Evolutionary conservation across 1,140 invertebrate genomes (phyloP).

Genomic region (Drosophila novamexicana): DNA sequence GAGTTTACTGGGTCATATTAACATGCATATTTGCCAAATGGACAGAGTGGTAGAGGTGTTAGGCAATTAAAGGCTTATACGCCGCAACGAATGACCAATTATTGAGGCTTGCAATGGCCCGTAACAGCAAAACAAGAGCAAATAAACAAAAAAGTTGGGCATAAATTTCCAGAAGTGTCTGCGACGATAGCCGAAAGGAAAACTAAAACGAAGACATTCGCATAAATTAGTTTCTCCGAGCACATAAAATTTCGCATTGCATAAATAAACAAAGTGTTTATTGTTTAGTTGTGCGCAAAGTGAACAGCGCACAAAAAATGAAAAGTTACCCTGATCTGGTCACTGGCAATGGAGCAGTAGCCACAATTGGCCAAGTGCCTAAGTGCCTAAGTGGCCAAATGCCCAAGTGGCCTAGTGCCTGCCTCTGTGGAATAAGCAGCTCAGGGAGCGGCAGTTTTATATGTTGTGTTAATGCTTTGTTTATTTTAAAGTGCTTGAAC

Average conservation of each 20-base stretch:
- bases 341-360: slow-evolving; percentile 45
- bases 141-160: slow-evolving; percentile 33
- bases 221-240: slow-evolving; percentile 53
- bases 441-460: neutral
- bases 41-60: neutral
- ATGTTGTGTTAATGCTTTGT: slow-evolving; percentile 12
- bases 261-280: slow-evolving; percentile 73
- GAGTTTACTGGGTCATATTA: neutral
- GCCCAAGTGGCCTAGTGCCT: slow-evolving; percentile 47
- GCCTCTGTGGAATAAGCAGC: neutral
- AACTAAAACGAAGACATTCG: slow-evolving; percentile 47
- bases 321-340: slow-evolving; percentile 36
- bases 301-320: slow-evolving; percentile 37
- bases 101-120: slow-evolving; percentile 62
- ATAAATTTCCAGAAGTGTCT: slow-evolving; percentile 58
- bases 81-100: slow-evolving; percentile 64
- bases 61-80: slow-evolving; percentile 58
- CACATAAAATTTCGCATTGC: slow-evolving; percentile 61
- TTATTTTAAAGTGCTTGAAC: slow-evolving; percentile 42
- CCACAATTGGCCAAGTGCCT: slow-evolving; percentile 62
- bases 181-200: slow-evolving; percentile 46
- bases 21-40: slow-evolving; percentile 4
- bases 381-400: slow-evolving; percentile 3
- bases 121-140: slow-evolving; percentile 33
- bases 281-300: slow-evolving; percentile 61